Percentiles rank a stretch among this genome's conserved stretches.
Conservation (phyloP, 1,140 invertebrate genomes). For the Arctopsyche grandis region DNA sequence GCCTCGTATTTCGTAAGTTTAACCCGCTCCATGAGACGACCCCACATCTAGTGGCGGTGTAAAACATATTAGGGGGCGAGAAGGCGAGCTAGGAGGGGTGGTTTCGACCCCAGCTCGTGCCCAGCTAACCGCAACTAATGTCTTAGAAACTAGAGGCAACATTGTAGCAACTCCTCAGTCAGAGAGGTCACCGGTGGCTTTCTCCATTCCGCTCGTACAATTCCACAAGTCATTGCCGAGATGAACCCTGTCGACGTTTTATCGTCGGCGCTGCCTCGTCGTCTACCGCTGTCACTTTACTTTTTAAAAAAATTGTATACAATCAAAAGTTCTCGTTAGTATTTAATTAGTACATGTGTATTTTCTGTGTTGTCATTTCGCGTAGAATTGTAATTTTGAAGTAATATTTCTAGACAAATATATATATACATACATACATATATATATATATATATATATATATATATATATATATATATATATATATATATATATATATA, state of each 20-base stretch:
- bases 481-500: too few species aligned
- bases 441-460: too few species aligned
- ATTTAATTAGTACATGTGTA: too few species aligned
- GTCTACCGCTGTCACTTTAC: too few species aligned
- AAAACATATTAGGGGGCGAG: slow-evolving; percentile 35
- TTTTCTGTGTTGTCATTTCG: too few species aligned
- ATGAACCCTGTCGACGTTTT: slow-evolving; percentile 6
- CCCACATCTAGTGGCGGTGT: not conserved
- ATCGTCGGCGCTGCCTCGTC: not conserved
- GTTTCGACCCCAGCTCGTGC: not conserved
- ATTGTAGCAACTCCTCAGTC: slow-evolving; percentile 10
- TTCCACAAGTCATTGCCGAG: slow-evolving; percentile 18
- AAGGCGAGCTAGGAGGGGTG: slow-evolving; percentile 13
- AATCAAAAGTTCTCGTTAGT: too few species aligned
- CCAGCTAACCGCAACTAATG: slow-evolving; percentile 45
- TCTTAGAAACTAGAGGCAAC: slow-evolving; percentile 42
- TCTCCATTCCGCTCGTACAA: slow-evolving; percentile 29
- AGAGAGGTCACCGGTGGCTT: slow-evolving; percentile 31
- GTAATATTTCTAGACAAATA: too few species aligned
- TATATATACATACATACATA: too few species aligned
- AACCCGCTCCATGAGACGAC: slow-evolving; percentile 6
- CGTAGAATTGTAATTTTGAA: too few species aligned
- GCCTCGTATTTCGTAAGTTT: slow-evolving; percentile 32
- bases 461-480: too few species aligned
- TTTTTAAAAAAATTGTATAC: too few species aligned